Evolutionary conservation across 2,113 vertebrate genomes (phyloP), one percentile per base, ranked within the genome.

Genomic region (Scomber japonicus): DNA sequence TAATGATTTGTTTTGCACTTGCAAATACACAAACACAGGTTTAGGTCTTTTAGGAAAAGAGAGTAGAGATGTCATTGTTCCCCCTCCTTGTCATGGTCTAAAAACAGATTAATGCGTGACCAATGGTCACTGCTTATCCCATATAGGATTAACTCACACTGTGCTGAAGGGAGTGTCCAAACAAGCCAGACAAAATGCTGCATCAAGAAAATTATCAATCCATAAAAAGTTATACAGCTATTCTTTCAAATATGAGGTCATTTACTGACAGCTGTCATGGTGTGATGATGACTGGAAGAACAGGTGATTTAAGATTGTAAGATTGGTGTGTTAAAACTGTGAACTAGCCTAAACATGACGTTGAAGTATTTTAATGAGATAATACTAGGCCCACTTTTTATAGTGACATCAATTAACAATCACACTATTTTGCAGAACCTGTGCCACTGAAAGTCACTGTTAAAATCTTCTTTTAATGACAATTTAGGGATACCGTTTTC

Each of bases 101-200:
- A 80, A 82, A 65, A 40, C 40, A 75, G 77, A 64, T 79, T 83
- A 73, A 71, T 50, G 78, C 21, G 61, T 59, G 70, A 85, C 73
- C 71, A 35, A 48, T 75, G 76, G 64, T 49, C 67, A 74, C 67
- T 59, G 46, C 55, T 82, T 74, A 84, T 82, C 59, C n/a, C 54
- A 14, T 66, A 24, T 57, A 63, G 60, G 75, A 74, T 82, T 74
- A 77, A 72, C 67, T 61, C 30, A 13, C 16, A 66, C 17, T 16
- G 57, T 30, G 35, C 63, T 45, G 63, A 63, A 54, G 51, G 24
- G 15, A 53, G 63, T 12, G 16, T 45, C 49, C 48, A 73, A 67
- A 48, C 16, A 44, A 21, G 27, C 5, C 2, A 49, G 24, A 24
- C 27, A 57, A 57, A 50, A 81, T 21, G 51, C 56, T 40, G 7